Conservation (phyloP, 2,113 vertebrate species). For the Saimiri boliviensis region DNA sequence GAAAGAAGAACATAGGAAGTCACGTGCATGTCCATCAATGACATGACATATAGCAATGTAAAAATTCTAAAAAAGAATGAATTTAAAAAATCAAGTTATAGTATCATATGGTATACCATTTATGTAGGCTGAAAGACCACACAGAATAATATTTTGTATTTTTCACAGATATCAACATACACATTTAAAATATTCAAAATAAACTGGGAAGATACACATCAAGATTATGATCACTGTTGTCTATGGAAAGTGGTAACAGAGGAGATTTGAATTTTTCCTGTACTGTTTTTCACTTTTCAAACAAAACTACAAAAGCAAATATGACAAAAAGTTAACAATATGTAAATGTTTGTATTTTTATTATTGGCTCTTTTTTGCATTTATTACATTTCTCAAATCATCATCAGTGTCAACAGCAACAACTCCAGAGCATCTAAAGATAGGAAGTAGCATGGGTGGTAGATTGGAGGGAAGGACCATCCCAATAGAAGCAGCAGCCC, state of each 20-base stretch:
- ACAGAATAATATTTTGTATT: not conserved
- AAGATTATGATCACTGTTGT: not conserved
- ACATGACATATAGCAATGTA: not conserved
- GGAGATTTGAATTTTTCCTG: not conserved
- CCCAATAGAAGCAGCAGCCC: not conserved
- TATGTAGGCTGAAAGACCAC: conserved; percentile 7
- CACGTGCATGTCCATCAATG: conserved; percentile 12
- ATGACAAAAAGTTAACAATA: conserved; percentile 6
- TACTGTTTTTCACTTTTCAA: not conserved
- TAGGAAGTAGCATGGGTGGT: not conserved
- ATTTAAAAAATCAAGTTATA: conserved; percentile 34
- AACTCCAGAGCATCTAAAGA: not conserved
- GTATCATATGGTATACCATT: not conserved
- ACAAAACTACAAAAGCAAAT: not conserved
- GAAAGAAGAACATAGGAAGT: conserved; percentile 34
- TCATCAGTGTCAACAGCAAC: not conserved
- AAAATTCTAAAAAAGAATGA: conserved; percentile 22
- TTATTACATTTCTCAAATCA: conserved; percentile 7
- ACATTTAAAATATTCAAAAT: conserved; percentile 33
- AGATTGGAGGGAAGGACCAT: not conserved
- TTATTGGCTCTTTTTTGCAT: not conserved
- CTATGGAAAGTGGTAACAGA: not conserved
- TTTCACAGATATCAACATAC: not conserved
- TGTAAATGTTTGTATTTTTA: not conserved
- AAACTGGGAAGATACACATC: not conserved